Evolutionary conservation across 1,140 invertebrate genomes (phyloP).

Genomic region (Drosophila asahinai): DNA sequence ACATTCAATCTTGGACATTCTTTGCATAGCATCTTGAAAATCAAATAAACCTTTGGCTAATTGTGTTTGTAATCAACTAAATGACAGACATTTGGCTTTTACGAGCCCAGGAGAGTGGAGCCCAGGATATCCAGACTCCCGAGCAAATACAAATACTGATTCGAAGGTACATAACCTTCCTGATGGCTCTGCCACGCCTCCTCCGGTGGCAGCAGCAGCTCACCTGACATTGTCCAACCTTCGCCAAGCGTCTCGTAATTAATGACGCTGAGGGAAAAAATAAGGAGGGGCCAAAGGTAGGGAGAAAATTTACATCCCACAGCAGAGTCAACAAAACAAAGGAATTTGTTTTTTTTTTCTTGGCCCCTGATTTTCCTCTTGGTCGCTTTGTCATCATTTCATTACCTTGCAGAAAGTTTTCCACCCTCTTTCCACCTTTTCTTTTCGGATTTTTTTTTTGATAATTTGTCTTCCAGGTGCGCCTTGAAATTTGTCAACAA

Average conservation of each 20-base stretch:
- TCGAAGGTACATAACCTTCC: constrained; percentile 34
- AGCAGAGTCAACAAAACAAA: constrained; percentile 65
- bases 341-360: constrained; percentile 47
- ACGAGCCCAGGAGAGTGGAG: constrained; percentile 21
- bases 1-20: constrained; percentile 49
- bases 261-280: constrained; percentile 52
- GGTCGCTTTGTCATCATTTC: constrained; percentile 81
- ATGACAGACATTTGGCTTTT: constrained; percentile 73
- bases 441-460: constrained; percentile 15
- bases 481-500: constrained; percentile 82
- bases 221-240: constrained; percentile 49
- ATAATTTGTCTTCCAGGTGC: constrained; percentile 82
- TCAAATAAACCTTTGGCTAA: constrained; percentile 80
- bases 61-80: constrained; percentile 83
- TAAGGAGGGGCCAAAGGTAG: constrained; percentile 9
- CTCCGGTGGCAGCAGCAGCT: constrained; percentile 6
- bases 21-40: constrained; percentile 67
- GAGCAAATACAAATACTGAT: constrained; percentile 66
- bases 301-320: constrained; percentile 67
- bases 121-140: constrained; percentile 18
- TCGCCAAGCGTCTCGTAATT: constrained; percentile 60
- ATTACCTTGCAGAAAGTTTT: constrained; percentile 75
- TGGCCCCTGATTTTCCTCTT: constrained; percentile 29
- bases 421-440: constrained; percentile 4
- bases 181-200: constrained; percentile 19